Evolutionary conservation across 1,140 invertebrate species (phyloP).

Genomic region (Sycobia sp.): DNA sequence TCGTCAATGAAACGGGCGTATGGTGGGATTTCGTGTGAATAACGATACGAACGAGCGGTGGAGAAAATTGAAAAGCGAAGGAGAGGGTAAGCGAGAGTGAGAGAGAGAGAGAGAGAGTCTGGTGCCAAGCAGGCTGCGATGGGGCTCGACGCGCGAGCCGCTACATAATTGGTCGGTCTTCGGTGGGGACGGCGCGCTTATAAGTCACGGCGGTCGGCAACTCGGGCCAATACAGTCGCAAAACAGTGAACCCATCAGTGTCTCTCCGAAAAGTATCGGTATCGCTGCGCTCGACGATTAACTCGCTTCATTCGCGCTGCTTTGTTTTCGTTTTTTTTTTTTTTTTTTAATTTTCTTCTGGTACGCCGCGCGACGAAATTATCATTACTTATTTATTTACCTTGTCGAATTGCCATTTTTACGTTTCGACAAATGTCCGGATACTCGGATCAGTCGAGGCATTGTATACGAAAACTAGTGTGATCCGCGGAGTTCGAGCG

Average conservation of each 20-base stretch:
- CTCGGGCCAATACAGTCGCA: constrained; percentile 57
- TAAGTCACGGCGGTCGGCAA: constrained; percentile 54
- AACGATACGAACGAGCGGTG: too few relatives aligned
- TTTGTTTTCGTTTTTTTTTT: too few relatives aligned
- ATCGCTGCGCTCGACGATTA: not conserved
- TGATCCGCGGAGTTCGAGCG: not conserved
- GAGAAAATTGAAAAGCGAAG: not conserved
- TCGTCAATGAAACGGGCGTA: too few relatives aligned
- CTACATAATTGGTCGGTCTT: constrained; percentile 44
- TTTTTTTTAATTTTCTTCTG: too few relatives aligned
- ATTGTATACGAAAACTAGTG: not conserved
- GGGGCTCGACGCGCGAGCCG: constrained; percentile 51
- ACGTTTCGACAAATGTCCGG: constrained; percentile 1
- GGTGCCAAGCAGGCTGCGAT: constrained; percentile 60
- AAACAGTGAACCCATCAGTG: constrained; percentile 50
- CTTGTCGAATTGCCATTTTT: not conserved
- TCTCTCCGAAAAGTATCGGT: constrained; percentile 21
- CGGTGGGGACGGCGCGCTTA: constrained; percentile 58
- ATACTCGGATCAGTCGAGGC: not conserved
- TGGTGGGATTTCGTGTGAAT: too few relatives aligned
- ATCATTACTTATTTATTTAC: too few relatives aligned
- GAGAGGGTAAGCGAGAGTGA: not conserved
- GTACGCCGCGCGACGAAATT: too few relatives aligned
- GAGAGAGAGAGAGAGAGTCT: constrained; percentile 37
- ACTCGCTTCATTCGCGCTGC: too few relatives aligned